A percentile compares a stretch with the other conserved stretches of the same genome.
Evolutionary conservation across 2,888 invertebrate species (phyloP).

Genomic region (Clistopyga incitator): DNA sequence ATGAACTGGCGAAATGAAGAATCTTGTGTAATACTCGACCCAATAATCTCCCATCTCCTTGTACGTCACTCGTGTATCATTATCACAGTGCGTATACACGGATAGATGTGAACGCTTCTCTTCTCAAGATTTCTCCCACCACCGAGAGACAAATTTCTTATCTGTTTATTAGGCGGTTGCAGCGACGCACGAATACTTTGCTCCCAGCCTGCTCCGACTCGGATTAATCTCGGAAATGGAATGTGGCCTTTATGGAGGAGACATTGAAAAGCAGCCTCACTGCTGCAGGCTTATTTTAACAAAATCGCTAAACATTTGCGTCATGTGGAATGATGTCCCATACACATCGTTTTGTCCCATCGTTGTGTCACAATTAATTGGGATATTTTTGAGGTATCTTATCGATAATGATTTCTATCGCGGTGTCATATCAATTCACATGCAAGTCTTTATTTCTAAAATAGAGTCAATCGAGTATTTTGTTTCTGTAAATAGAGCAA

Average conservation of each 20-base stretch:
- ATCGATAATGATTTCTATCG: background rate
- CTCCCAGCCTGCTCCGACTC: too few species aligned
- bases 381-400: background rate
- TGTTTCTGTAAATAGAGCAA: too few species aligned
- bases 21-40: slow-evolving; percentile 51
- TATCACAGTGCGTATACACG: slow-evolving; percentile 49
- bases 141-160: slow-evolving; percentile 48
- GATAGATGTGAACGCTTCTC: slow-evolving; percentile 12
- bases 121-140: slow-evolving; percentile 24
- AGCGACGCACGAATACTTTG: background rate
- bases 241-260: too few species aligned
- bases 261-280: background rate
- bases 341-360: background rate
- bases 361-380: background rate
- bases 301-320: too few species aligned
- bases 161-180: slow-evolving; percentile 58
- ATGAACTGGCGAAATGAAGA: slow-evolving; percentile 55
- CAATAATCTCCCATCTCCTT: slow-evolving; percentile 34
- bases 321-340: too few species aligned
- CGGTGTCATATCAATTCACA: background rate
- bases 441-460: slow-evolving; percentile 4
- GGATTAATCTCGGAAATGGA: too few species aligned
- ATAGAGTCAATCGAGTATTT: slow-evolving; percentile 6
- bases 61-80: slow-evolving; percentile 43
- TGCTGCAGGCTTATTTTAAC: too few species aligned